Conservation (phyloP, 2,888 invertebrate species). For the Mythimna albipuncta region DNA sequence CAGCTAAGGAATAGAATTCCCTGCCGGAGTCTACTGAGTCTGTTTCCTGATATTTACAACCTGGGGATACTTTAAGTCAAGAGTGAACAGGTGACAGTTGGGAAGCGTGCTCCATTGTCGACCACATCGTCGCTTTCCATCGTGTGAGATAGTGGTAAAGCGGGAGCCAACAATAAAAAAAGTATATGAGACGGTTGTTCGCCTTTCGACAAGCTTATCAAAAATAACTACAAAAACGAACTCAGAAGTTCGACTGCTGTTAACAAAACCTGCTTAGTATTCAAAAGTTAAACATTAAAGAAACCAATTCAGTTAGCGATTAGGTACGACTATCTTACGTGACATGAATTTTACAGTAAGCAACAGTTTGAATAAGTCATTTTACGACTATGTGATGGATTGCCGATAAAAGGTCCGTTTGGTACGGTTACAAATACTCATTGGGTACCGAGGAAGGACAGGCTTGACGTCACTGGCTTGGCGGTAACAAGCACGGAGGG, state of each 20-base stretch:
- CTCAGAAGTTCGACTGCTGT: background rate
- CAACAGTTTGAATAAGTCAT: slow-evolving; percentile 28
- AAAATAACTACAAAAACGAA: background rate
- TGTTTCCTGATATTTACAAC: too few relatives aligned
- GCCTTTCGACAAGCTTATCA: slow-evolving; percentile 17
- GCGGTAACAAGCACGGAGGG: slow-evolving; percentile 52
- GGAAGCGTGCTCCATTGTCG: too few relatives aligned
- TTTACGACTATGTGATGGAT: background rate
- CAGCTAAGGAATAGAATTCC: too few relatives aligned
- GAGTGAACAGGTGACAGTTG: too few relatives aligned
- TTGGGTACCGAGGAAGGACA: slow-evolving; percentile 37
- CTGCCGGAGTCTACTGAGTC: too few relatives aligned
- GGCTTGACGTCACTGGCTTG: slow-evolving; percentile 45
- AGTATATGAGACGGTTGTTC: background rate
- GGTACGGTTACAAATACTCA: background rate
- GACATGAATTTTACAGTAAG: slow-evolving; percentile 32
- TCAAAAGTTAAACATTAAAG: slow-evolving; percentile 37
- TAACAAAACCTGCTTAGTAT: slow-evolving; percentile 32
- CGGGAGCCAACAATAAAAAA: too few relatives aligned
- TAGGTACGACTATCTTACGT: slow-evolving; percentile 22
- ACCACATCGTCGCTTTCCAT: too few relatives aligned
- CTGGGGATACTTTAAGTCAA: too few relatives aligned
- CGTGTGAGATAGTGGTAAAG: too few relatives aligned
- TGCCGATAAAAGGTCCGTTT: slow-evolving; percentile 6
- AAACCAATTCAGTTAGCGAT: slow-evolving; percentile 28